A percentile compares a stretch with the other conserved stretches of the same genome.
Evolutionary conservation across 2,797 vertebrate genomes (phyloP).

Genomic region (Sebastes kiyomatsui): DNA sequence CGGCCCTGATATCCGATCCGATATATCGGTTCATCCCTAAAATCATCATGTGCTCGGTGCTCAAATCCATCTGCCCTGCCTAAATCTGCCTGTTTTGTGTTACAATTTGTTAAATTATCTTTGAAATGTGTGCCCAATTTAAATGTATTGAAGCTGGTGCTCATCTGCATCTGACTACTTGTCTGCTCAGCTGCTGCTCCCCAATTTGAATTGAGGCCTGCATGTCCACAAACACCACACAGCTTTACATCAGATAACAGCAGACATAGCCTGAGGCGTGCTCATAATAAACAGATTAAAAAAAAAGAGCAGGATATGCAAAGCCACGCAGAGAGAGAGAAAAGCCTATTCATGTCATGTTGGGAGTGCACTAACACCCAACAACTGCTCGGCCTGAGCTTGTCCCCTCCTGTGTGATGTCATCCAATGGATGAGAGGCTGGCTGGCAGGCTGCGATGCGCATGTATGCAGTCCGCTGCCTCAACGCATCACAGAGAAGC

Average conservation of each 20-base stretch:
- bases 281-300: conserved; percentile 45
- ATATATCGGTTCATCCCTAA: neutral
- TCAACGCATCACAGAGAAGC: conserved; percentile 79
- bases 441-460: conserved; percentile 75
- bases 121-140: neutral
- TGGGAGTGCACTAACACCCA: conserved; percentile 37
- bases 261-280: conserved; percentile 27
- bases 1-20: no score
- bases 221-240: neutral
- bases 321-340: conserved; percentile 39
- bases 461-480: conserved; percentile 80
- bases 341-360: conserved; percentile 50
- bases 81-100: neutral
- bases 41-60: neutral
- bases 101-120: neutral
- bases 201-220: conserved; percentile 17
- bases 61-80: neutral
- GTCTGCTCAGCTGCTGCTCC: neutral
- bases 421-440: conserved; percentile 79
- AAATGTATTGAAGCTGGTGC: neutral
- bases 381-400: conserved; percentile 74
- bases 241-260: conserved; percentile 38
- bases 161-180: neutral
- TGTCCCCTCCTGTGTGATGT: conserved; percentile 83
- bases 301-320: conserved; percentile 53